Conservation (phyloP, 2,888 invertebrate genomes). For the Drosophila flavopinicola region DNA sequence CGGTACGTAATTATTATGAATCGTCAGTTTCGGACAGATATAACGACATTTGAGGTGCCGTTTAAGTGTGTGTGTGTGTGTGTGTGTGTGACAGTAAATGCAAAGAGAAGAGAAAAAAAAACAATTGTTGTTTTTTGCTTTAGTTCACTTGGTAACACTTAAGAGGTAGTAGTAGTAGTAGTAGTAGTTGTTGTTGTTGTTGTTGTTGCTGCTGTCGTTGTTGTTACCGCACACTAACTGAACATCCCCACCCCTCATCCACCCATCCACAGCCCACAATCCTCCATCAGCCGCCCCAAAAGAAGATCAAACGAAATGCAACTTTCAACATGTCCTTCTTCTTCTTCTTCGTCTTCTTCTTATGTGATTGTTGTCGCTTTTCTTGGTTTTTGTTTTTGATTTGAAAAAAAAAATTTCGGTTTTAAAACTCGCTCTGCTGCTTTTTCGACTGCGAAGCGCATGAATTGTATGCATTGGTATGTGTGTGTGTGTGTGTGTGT, state of each 20-base stretch:
- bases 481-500: conserved; percentile 12
- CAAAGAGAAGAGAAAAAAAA: conserved; percentile 75
- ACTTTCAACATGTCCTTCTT: conserved; percentile 33
- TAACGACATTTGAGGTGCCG: conserved; percentile 10
- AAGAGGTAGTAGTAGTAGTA: conserved; percentile 40
- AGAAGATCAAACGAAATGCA: conserved; percentile 37
- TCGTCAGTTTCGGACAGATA: conserved; percentile 35
- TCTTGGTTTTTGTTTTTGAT: neutral
- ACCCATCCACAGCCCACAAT: neutral
- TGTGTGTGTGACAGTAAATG: conserved; percentile 58
- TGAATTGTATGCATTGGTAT: conserved; percentile 19
- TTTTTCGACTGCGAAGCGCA: conserved; percentile 29
- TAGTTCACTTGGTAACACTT: conserved; percentile 69
- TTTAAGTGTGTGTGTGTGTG: conserved; percentile 34
- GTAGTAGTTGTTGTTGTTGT: conserved; percentile 9
- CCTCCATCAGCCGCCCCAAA: conserved; percentile 5
- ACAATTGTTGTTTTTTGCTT: conserved; percentile 62
- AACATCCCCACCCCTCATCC: neutral
- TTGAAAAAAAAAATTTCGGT: conserved; percentile 2
- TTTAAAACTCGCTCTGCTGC: conserved; percentile 36
- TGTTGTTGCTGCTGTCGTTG: conserved; percentile 10
- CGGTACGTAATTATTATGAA: conserved; percentile 20
- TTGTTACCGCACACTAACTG: conserved; percentile 4
- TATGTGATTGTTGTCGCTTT: neutral
- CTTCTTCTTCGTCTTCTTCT: conserved; percentile 4